Evolutionary conservation across 2,888 invertebrate genomes (phyloP).

Genomic region (Perithous albicinctus): DNA sequence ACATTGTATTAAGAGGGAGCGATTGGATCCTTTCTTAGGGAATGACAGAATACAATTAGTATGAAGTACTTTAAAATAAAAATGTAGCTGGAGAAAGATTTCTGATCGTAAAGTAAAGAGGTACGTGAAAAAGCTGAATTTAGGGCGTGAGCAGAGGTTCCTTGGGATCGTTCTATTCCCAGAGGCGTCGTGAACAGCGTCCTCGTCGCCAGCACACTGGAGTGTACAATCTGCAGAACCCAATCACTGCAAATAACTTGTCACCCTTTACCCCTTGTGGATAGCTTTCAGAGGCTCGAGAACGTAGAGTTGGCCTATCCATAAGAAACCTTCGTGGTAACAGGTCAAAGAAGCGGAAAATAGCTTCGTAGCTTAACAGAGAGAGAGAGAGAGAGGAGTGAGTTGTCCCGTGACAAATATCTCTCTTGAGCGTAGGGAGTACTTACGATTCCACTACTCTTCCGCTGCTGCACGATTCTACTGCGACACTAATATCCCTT

Average conservation of each 20-base stretch:
- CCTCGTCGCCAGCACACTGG: neutral
- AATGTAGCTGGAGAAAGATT: neutral
- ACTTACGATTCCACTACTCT: constrained; percentile 2
- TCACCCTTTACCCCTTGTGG: constrained; percentile 46
- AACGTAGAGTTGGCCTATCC: constrained; percentile 21
- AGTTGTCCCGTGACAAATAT: constrained; percentile 22
- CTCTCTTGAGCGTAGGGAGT: neutral
- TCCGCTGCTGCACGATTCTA: neutral
- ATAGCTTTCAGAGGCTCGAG: constrained; percentile 16
- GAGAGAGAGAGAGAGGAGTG: neutral
- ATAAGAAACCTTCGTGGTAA: constrained; percentile 13
- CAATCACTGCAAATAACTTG: constrained; percentile 62
- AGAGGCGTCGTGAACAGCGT: constrained; percentile 25
- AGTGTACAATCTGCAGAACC: constrained; percentile 22
- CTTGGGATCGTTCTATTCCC: constrained; percentile 28
- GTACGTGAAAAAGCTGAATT: neutral
- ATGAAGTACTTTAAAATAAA: neutral
- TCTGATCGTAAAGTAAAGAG: neutral
- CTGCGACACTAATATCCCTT: constrained; percentile 21
- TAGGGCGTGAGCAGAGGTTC: constrained; percentile 14
- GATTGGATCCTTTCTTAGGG: neutral
- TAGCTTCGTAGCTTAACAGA: neutral
- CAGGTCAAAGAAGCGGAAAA: constrained; percentile 36
- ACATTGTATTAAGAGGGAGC: too few relatives aligned
- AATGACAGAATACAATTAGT: neutral